These are phyloP conservation scores for Gobiocypris rarus DNA, from an alignment of 2,113 vertebrate species.

Conservation along the genomic window DNA sequence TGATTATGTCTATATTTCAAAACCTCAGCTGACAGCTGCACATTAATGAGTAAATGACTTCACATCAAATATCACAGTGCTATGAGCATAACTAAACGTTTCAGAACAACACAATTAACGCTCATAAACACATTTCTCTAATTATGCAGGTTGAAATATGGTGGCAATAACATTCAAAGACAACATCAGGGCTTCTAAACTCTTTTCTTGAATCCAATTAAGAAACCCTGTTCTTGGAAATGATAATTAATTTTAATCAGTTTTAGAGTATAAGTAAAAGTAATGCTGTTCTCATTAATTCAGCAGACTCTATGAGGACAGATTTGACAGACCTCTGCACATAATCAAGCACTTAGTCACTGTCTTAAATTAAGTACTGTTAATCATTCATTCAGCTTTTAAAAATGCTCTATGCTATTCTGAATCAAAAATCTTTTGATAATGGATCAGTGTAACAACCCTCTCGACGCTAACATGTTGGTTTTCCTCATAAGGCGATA, in stretches of 20 bases:
- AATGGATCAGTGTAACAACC: conserved; percentile 19
- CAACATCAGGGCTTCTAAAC: neutral
- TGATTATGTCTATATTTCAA: neutral
- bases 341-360: conserved; percentile 38
- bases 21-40: neutral
- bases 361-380: conserved; percentile 13
- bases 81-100: neutral
- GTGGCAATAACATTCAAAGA: neutral
- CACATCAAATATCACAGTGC: neutral
- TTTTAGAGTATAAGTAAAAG: neutral
- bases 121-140: neutral
- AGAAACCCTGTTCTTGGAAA: conserved; percentile 37
- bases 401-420: conserved; percentile 17
- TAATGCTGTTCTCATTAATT: conserved; percentile 39
- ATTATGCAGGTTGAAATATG: neutral
- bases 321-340: neutral
- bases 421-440: neutral
- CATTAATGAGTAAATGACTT: neutral
- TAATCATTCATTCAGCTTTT: conserved; percentile 7
- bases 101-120: neutral
- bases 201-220: conserved; percentile 40
- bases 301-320: conserved; percentile 21
- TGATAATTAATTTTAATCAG: conserved; percentile 49
- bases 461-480: neutral
- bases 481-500: neutral